Evolutionary conservation across 1,140 invertebrate species (phyloP), one percentile per base, ranked within the genome.

Genomic region (Dendrolimus punctatus): DNA sequence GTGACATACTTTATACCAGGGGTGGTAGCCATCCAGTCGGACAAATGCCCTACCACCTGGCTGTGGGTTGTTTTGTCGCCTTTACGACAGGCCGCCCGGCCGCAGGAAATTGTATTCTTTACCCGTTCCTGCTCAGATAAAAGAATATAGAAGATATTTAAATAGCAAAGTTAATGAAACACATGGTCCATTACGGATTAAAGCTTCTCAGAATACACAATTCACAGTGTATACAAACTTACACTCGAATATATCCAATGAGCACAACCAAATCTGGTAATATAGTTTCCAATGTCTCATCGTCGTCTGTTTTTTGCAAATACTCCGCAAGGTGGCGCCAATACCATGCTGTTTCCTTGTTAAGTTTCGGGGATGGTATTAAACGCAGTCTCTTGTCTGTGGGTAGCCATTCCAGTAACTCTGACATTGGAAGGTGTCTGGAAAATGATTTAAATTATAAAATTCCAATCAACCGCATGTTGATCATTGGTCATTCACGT

Each of bases 281-380:
- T 8, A 87, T 70, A 8, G 68, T 68, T 49, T 88, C 84, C 40
- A 88, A 55, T 0, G 83, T 82, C 8, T 88, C 85, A 44, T 85
- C 85, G 47, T 88, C 85, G 6, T 85, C 83, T 36, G 80, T 78
- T 39, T 76, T 79, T 55, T 86, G 81, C 47, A 88, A 62, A 64
- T 88, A 82, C 38, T 82, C 73, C 4, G 85, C 80, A 5, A 88
- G 71, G 51, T 88, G 84, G 40, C 87, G 71, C 87, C 87, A 88
- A 71, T 88, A 88, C 85, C 87, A 88, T 2, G 83, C 79, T 1
- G 80, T 83, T 55, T 88, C 87, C 50, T 88, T 88, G 45, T 78
- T 86, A n/a, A 88, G 51, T 39, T 85, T 79, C 8, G 85, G 84
- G 0, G 84, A 83, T 4, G 85, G 74, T 36, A 88, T 86, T 2